These are phyloP conservation scores for Athripsodes cinereus DNA, from an alignment of 2,888 invertebrate genomes.

Conservation along the genomic window DNA sequence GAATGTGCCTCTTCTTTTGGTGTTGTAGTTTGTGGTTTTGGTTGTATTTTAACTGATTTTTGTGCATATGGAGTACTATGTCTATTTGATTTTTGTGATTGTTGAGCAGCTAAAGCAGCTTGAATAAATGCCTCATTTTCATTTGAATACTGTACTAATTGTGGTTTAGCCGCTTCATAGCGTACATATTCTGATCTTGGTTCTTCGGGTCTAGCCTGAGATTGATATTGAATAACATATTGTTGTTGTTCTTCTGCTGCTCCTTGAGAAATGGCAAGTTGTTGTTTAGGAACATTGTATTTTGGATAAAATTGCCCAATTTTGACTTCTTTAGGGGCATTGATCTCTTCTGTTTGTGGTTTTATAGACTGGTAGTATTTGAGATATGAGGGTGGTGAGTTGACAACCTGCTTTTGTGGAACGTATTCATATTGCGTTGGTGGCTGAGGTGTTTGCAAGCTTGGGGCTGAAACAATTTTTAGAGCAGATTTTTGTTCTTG, in stretches of 20 bases:
- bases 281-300: slow-evolving; percentile 15
- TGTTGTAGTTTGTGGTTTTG: not conserved
- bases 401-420: slow-evolving; percentile 17
- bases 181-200: slow-evolving; percentile 15
- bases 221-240: slow-evolving; percentile 32
- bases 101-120: slow-evolving; percentile 15
- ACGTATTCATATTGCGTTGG: slow-evolving; percentile 28
- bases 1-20: slow-evolving; percentile 10
- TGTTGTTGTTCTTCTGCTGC: slow-evolving; percentile 26
- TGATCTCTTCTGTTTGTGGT: slow-evolving; percentile 16
- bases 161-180: slow-evolving; percentile 21
- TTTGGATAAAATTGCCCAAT: slow-evolving; percentile 15
- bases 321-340: slow-evolving; percentile 17
- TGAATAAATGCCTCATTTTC: slow-evolving; percentile 23
- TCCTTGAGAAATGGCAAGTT: not conserved
- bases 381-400: slow-evolving; percentile 18
- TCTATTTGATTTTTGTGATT: slow-evolving; percentile 5
- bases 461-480: slow-evolving; percentile 45
- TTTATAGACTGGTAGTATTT: slow-evolving; percentile 25
- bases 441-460: slow-evolving; percentile 34
- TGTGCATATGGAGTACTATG: not conserved
- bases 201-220: slow-evolving; percentile 23
- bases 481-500: not conserved
- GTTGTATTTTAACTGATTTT: not conserved
- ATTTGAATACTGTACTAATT: slow-evolving; percentile 13